Evolutionary conservation across 2,113 vertebrate species (phyloP), one percentile per base, ranked within the genome.

Genomic region (Silurus asotus): DNA sequence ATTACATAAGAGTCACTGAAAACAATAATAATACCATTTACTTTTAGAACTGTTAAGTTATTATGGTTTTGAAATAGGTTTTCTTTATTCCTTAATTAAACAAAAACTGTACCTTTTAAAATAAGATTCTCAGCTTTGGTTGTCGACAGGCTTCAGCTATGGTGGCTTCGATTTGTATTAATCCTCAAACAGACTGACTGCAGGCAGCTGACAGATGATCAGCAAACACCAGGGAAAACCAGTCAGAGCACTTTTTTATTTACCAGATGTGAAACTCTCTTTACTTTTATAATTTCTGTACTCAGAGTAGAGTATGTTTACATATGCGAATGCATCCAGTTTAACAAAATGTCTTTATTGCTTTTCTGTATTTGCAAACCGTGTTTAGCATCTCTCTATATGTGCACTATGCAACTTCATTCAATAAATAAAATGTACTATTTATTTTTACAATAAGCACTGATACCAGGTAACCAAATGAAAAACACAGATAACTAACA

Each of bases 181-280:
- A 83, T 87, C 69, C 51, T 88, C 25, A 49, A 2, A 4, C 55
- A 84, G 13, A 13, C 8, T 61, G 61, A 53, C 75, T 70, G 48
- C 14, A 64, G 84, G 7, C 53, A 88, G 53, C 87, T 88, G 89
- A 88, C 64, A 75, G n/a, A n/a, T 78, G 61, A 85, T 82, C 86
- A 86, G 81, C 65, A 75, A 72, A 84, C 48, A 82, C 64, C 81
- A 62, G 62, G 19, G 86, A 69, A 88, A 89, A 90, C 89, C 82
- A 77, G 90, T 90, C 58, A 3, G 83, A 76, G 49, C 67, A 88
- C 84, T 87, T 88, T 82, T 48, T 69, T 51, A 67, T 86, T 80
- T 25, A 84, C 58, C 85, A 55, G 0, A n/a, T 82, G 45, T 84
- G 14, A 17, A 72, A 19, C 8, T 49, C n/a, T 70, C 51, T 37